Percentiles rank a stretch among this genome's conserved stretches.
Conservation (phyloP, 1,140 invertebrate species). For the Capitella teleta region DNA sequence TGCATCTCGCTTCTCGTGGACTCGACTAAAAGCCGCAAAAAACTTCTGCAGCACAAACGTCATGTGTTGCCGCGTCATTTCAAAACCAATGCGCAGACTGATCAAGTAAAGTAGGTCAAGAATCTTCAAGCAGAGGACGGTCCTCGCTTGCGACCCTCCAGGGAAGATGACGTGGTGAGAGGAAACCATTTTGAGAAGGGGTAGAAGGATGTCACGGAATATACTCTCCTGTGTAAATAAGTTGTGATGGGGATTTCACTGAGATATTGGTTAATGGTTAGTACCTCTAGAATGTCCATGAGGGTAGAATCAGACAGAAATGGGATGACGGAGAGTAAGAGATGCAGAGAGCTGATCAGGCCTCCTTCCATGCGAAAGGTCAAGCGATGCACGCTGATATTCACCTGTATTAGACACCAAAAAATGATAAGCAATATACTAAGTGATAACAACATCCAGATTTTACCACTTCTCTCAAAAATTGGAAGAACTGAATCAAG, state of each 20-base stretch:
- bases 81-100: conserved; percentile 65
- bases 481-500: conserved; percentile 84
- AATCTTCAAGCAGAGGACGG: conserved; percentile 63
- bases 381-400: no score
- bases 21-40: conserved; percentile 77
- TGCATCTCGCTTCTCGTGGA: conserved; percentile 43
- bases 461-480: conserved; percentile 48
- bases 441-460: conserved; percentile 3
- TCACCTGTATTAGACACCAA: no score
- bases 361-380: conserved; percentile 76
- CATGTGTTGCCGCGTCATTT: conserved; percentile 69
- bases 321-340: conserved; percentile 59
- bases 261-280: background rate
- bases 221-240: conserved; percentile 24
- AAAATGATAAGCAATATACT: no score
- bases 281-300: conserved; percentile 63
- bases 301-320: conserved; percentile 71
- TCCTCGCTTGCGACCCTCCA: conserved; percentile 59
- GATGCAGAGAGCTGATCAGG: conserved; percentile 67
- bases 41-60: conserved; percentile 61
- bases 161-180: conserved; percentile 68
- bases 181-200: conserved; percentile 46
- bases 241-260: background rate
- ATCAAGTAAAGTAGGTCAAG: conserved; percentile 68
- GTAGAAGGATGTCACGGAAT: conserved; percentile 61